These are phyloP conservation scores for Hippocampus kuda DNA, from an alignment of 2,797 vertebrate species.

Conservation along the genomic window DNA sequence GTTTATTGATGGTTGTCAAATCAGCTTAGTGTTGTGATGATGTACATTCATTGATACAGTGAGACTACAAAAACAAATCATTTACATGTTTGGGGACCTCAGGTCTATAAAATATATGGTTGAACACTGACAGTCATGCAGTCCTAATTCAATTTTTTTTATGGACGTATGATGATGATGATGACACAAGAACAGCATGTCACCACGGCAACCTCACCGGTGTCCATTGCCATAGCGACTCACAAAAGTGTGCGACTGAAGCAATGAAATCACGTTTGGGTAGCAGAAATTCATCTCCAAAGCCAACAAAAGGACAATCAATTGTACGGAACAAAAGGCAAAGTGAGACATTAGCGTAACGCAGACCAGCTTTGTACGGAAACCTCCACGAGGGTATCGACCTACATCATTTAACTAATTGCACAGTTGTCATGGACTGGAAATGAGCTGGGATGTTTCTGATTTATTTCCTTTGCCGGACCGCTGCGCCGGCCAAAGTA, in stretches of 20 bases:
- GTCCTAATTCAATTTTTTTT: background rate
- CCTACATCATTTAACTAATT: slow-evolving; percentile 7
- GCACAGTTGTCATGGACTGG: background rate
- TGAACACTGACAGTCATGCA: background rate
- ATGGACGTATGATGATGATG: background rate
- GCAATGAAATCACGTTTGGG: slow-evolving; percentile 61
- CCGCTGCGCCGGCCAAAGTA: background rate
- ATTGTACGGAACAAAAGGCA: slow-evolving; percentile 55
- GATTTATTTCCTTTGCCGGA: background rate
- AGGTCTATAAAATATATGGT: background rate
- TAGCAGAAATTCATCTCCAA: slow-evolving; percentile 49
- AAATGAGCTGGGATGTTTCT: background rate
- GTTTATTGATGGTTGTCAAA: background rate
- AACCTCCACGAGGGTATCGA: slow-evolving; percentile 4
- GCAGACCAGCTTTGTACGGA: slow-evolving; percentile 28
- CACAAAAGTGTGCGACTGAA: slow-evolving; percentile 42
- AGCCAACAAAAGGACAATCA: slow-evolving; percentile 56
- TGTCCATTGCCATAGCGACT: slow-evolving; percentile 49
- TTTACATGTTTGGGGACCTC: background rate
- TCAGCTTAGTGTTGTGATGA: background rate
- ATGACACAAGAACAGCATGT: slow-evolving; percentile 15
- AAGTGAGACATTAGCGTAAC: slow-evolving; percentile 20
- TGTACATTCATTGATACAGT: too few relatives aligned
- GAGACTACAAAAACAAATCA: too few relatives aligned
- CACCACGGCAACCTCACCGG: slow-evolving; percentile 24